These are phyloP conservation scores for Pterostichus niger DNA, from an alignment of 2,888 invertebrate species.

Conservation along the genomic window DNA sequence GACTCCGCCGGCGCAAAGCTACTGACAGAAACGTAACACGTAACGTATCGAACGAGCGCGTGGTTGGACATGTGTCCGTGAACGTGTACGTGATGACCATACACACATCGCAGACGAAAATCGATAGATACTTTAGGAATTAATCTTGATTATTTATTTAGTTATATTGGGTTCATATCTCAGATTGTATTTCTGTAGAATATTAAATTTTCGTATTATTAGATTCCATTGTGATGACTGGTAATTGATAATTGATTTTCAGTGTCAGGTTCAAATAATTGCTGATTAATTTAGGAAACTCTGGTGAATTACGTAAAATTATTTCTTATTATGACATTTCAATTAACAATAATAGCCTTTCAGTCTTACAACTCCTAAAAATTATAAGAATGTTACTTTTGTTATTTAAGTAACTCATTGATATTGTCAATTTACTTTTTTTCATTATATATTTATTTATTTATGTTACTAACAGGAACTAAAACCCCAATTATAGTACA, in stretches of 20 bases:
- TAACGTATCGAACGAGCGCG: conserved; percentile 45
- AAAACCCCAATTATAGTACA: too few relatives aligned
- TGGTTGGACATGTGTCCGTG: conserved; percentile 38
- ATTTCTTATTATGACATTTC: too few relatives aligned
- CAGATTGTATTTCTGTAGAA: not conserved
- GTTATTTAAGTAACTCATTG: too few relatives aligned
- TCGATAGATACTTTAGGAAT: conserved; percentile 39
- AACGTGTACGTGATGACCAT: conserved; percentile 22
- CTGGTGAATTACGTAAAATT: too few relatives aligned
- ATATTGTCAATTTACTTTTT: too few relatives aligned
- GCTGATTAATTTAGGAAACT: too few relatives aligned
- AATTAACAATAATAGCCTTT: too few relatives aligned
- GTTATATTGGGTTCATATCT: not conserved
- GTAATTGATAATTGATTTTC: not conserved
- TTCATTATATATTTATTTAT: too few relatives aligned
- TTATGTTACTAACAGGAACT: too few relatives aligned
- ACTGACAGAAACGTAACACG: conserved; percentile 37
- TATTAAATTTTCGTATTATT: not conserved
- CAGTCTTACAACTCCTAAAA: too few relatives aligned
- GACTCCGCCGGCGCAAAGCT: conserved; percentile 48
- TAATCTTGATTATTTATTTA: conserved; percentile 33
- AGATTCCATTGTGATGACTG: not conserved
- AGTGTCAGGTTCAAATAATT: not conserved
- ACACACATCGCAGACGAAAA: not conserved
- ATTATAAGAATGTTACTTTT: too few relatives aligned